These are phyloP conservation scores for Lynx canadensis DNA, from an alignment of 2,113 vertebrate species.

Conservation along the genomic window DNA sequence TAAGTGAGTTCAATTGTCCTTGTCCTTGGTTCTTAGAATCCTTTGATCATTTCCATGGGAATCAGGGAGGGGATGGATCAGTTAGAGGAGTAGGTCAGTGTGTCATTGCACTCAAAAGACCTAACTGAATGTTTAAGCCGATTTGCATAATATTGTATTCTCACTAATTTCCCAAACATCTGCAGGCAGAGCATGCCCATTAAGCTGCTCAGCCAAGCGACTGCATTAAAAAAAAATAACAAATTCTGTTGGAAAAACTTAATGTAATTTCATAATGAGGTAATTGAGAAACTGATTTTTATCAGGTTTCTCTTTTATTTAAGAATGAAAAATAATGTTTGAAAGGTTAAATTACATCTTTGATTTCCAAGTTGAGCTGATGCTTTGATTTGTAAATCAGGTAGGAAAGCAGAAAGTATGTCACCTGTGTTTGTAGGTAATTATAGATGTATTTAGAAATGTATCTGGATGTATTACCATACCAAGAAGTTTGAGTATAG, in stretches of 20 bases:
- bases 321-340: constrained; percentile 19
- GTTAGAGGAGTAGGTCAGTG: background rate
- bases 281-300: constrained; percentile 67
- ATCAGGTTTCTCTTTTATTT: background rate
- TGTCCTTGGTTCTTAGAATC: background rate
- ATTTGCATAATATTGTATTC: background rate
- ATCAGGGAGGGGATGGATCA: background rate
- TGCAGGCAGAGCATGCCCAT: background rate
- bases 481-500: constrained; percentile 70
- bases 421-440: constrained; percentile 70
- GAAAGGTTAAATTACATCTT: constrained; percentile 69
- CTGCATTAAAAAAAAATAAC: background rate
- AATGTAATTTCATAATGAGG: constrained; percentile 20
- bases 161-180: constrained; percentile 16
- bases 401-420: constrained; percentile 60
- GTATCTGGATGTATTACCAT: constrained; percentile 64
- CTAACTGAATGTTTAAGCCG: background rate
- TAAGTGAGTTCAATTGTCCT: background rate
- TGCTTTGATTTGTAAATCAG: constrained; percentile 77
- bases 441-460: constrained; percentile 73
- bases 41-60: background rate
- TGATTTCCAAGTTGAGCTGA: constrained; percentile 55
- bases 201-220: background rate
- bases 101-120: background rate
- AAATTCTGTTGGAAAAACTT: background rate